A percentile compares a stretch with the other conserved stretches of the same genome.
Conservation (phyloP, 1,140 invertebrate genomes). For the Epicauta chinensis region DNA sequence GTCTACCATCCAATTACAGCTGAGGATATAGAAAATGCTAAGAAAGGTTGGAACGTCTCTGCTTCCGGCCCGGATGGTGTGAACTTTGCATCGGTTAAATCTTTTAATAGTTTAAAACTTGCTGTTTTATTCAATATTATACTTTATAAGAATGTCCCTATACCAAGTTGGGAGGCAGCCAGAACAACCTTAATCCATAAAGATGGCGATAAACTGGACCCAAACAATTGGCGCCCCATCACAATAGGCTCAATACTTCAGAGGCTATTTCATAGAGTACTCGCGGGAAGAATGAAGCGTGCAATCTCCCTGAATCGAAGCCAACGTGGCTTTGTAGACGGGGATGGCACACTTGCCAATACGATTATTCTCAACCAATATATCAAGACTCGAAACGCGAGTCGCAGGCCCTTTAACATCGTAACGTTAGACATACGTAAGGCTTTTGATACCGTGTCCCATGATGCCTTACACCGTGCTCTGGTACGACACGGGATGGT, state of each 20-base stretch:
- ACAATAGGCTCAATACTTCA: slow-evolving; percentile 41
- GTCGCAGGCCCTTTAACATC: slow-evolving; percentile 30
- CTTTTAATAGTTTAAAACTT: not conserved
- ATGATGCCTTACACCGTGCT: slow-evolving; percentile 24
- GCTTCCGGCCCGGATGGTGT: slow-evolving; percentile 34
- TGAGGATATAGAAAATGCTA: slow-evolving; percentile 5
- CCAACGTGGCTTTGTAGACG: slow-evolving; percentile 33
- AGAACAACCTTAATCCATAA: slow-evolving; percentile 22
- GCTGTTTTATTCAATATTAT: slow-evolving; percentile 12
- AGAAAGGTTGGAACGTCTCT: slow-evolving; percentile 19
- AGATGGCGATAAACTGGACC: slow-evolving; percentile 3
- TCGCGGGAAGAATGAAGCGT: slow-evolving; percentile 32
- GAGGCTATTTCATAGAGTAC: slow-evolving; percentile 34
- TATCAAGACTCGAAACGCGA: slow-evolving; percentile 29
- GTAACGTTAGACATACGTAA: slow-evolving; percentile 35
- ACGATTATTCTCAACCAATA: slow-evolving; percentile 33
- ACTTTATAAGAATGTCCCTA: slow-evolving; percentile 5
- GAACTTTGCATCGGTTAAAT: too few relatives aligned
- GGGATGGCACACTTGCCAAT: slow-evolving; percentile 38
- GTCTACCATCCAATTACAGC: slow-evolving; percentile 10
- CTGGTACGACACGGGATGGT: slow-evolving; percentile 26
- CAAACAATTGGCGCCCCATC: slow-evolving; percentile 38
- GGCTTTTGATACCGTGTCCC: slow-evolving; percentile 38
- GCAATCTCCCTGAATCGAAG: slow-evolving; percentile 27
- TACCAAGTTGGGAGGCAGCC: not conserved